phyloP scores from a whole-genome alignment of 2,113 vertebrate genomes.

The Thamnaconus septentrionalis region DNA sequence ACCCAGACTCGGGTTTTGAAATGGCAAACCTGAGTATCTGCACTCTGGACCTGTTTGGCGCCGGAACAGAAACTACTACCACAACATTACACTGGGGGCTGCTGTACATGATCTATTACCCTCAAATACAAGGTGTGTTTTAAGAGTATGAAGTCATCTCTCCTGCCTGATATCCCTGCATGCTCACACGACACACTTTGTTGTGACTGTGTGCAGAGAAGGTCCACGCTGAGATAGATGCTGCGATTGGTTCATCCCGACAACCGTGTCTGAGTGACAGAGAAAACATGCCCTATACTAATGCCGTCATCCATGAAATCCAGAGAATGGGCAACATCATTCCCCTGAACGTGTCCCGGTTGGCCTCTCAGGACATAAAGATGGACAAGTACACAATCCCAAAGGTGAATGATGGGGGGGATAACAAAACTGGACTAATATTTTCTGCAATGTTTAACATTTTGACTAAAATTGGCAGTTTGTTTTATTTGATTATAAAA shows the following conservation, averaged over 20 bases:
- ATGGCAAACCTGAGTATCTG: conserved; percentile 66
- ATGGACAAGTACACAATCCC: conserved; percentile 77
- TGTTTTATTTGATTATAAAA: no score
- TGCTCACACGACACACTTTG: no score
- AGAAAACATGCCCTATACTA: conserved; percentile 79
- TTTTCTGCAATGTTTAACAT: no score
- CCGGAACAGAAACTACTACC: conserved; percentile 82
- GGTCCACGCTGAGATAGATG: conserved; percentile 77
- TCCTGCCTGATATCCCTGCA: neutral
- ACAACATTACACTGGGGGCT: conserved; percentile 81
- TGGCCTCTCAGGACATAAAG: conserved; percentile 56
- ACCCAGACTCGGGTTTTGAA: conserved; percentile 53
- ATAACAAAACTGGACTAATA: no score
- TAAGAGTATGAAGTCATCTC: neutral
- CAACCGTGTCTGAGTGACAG: conserved; percentile 74
- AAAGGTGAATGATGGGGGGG: conserved; percentile 66
- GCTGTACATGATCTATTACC: conserved; percentile 77
- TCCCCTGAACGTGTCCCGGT: conserved; percentile 74
- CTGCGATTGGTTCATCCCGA: conserved; percentile 60
- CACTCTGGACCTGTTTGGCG: conserved; percentile 75
- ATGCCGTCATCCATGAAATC: conserved; percentile 84
- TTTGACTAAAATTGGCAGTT: no score
- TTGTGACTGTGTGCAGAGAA: conserved; percentile 39
- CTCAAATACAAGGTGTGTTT: conserved; percentile 78
- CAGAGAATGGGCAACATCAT: conserved; percentile 81